Evolutionary conservation across 2,797 vertebrate species (phyloP).

Genomic region (Epinephelus awoara): DNA sequence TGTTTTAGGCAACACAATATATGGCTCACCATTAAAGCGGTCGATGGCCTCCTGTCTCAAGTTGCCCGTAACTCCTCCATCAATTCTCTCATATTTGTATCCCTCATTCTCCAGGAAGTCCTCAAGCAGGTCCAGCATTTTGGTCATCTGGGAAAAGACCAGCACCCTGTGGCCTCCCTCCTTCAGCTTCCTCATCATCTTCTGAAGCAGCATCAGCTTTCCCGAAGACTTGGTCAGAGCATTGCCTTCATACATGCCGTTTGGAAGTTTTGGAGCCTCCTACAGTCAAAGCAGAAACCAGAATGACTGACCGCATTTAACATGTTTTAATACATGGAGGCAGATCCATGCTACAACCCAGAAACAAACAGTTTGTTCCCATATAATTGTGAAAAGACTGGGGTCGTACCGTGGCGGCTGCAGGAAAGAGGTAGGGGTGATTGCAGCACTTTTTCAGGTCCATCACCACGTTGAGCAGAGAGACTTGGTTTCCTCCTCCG

Average conservation of each 20-base stretch:
- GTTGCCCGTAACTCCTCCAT: conserved; percentile 97
- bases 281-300: conserved; percentile 61
- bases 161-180: conserved; percentile 97
- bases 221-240: conserved; percentile 95
- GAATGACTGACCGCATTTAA: neutral
- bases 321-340: neutral
- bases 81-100: conserved; percentile 98
- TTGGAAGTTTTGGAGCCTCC: conserved; percentile 99
- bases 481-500: conserved; percentile 98
- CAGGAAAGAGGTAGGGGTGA: conserved; percentile 98
- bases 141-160: conserved; percentile 99
- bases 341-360: neutral
- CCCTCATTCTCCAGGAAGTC: conserved; percentile 98
- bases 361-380: neutral
- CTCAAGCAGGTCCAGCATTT: conserved; percentile 98
- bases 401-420: conserved; percentile 92
- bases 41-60: conserved; percentile 99
- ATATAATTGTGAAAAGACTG: neutral
- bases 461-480: conserved; percentile 98
- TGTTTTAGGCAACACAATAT: neutral
- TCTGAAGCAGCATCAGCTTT: conserved; percentile 94
- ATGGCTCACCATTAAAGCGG: conserved; percentile 92
- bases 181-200: conserved; percentile 97
- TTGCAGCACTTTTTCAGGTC: conserved; percentile 99
- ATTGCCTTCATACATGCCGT: conserved; percentile 98